phyloP scores from a whole-genome alignment of 2,888 invertebrate species.

The Agrotis segetum region DNA sequence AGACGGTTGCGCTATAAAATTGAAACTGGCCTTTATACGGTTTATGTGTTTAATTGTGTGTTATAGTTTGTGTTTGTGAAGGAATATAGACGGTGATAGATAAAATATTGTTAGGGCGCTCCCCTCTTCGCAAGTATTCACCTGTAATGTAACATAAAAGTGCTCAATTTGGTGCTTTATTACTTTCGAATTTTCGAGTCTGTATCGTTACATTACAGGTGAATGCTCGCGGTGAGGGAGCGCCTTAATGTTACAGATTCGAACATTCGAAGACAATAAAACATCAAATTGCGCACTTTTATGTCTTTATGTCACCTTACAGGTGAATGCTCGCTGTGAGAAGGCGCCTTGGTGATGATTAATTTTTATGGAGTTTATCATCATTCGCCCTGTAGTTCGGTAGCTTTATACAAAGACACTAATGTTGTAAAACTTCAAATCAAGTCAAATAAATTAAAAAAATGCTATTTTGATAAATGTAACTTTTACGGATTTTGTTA shows the following conservation, averaged over 20 bases:
- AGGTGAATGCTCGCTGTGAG: too few relatives aligned
- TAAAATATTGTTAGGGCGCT: background rate
- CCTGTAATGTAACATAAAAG: too few relatives aligned
- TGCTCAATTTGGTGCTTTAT: too few relatives aligned
- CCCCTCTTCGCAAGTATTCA: too few relatives aligned
- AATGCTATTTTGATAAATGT: slow-evolving; percentile 39
- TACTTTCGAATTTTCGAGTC: too few relatives aligned
- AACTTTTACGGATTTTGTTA: slow-evolving; percentile 30
- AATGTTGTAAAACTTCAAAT: slow-evolving; percentile 37
- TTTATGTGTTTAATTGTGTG: slow-evolving; percentile 53
- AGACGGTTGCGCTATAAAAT: slow-evolving; percentile 69
- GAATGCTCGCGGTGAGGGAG: too few relatives aligned
- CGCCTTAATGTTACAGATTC: too few relatives aligned
- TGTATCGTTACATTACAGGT: too few relatives aligned
- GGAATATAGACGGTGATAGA: background rate
- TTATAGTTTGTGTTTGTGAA: background rate
- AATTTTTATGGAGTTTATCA: slow-evolving; percentile 61
- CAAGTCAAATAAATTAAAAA: slow-evolving; percentile 21
- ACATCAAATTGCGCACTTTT: too few relatives aligned
- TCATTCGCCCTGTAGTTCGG: slow-evolving; percentile 67
- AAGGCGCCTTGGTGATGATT: too few relatives aligned
- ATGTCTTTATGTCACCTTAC: too few relatives aligned
- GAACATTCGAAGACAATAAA: too few relatives aligned
- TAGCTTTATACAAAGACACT: slow-evolving; percentile 27
- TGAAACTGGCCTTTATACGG: slow-evolving; percentile 62